Evolutionary conservation across 92 coral and sea anemone genomes (phyloP), one percentile per base, ranked within the genome.

Genomic region (Phenganax marumi): DNA sequence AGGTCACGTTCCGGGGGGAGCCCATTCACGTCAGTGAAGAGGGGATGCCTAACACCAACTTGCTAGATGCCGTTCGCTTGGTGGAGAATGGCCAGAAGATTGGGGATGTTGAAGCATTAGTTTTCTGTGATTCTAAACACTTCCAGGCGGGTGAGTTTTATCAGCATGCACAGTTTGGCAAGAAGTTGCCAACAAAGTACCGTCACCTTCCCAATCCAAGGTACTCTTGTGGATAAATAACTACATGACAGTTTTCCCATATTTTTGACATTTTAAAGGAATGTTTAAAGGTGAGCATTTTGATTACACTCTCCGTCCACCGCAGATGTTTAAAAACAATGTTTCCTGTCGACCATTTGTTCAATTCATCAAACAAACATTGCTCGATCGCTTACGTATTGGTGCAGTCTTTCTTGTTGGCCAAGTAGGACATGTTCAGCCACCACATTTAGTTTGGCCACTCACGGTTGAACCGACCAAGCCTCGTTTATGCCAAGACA

Each of bases 201-300:
- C n/a, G n/a, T n/a, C n/a, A n/a, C n/a, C n/a, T n/a, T n/a, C n/a
- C n/a, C n/a, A n/a, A n/a, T n/a, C n/a, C n/a, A n/a, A n/a, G n/a
- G n/a, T n/a, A n/a, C n/a, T n/a, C n/a, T n/a, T n/a, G n/a, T 86
- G 87, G 89, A 60, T 81, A 21, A n/a, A 55, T 16, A 70, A 86
- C 79, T 70, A 50, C 66, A 82, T 86, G 43, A 50, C 77, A 3
- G 50, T 85, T 9, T 52, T 21, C 43, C 58, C 68, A 18, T 87
- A 86, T 64, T 76, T 79, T 25, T 13, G 54, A 7, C 89, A 72
- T 25, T 86, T 70, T 52, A 57, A 79, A 19, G 86, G 89, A 0
- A 19, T 48, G 3, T 86, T 86, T 57, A 53, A 80, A 47, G 89
- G 86, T n/a, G n/a, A n/a, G n/a, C n/a, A n/a, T n/a, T n/a, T n/a